Percentiles rank a stretch among this genome's conserved stretches.
These are phyloP conservation scores for Electrophaes corylata DNA, from an alignment of 2,888 invertebrate species.

Conservation along the genomic window DNA sequence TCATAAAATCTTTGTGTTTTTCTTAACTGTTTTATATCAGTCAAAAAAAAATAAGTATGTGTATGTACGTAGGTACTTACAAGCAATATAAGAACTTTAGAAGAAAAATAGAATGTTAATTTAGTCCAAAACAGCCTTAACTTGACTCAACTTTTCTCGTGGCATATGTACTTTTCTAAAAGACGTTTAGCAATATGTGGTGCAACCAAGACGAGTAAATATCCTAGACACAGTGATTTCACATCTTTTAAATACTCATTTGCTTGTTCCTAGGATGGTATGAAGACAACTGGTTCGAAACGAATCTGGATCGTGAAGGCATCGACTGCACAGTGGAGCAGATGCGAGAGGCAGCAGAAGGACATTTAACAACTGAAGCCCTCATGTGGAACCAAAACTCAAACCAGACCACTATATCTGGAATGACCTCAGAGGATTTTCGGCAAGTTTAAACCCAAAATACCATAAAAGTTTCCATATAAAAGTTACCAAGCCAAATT, in stretches of 20 bases:
- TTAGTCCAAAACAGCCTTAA: no score
- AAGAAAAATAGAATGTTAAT: no score
- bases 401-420: constrained; percentile 96
- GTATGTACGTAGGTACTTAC: no score
- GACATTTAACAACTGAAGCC: constrained; percentile 99
- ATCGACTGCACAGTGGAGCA: constrained; percentile 96
- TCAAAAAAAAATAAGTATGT: no score
- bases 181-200: no score
- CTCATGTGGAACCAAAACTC: constrained; percentile 98
- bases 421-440: constrained; percentile 97
- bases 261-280: constrained; percentile 91
- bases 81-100: no score
- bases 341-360: constrained; percentile 97
- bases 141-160: no score
- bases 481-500: not conserved
- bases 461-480: no score
- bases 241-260: not conserved
- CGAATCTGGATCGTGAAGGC: constrained; percentile 92
- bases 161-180: no score
- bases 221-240: not conserved
- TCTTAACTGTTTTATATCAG: no score
- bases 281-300: constrained; percentile 99
- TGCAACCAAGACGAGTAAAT: no score
- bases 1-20: no score
- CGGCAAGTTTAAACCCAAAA: constrained; percentile 79